phyloP scores from a whole-genome alignment of 2,113 vertebrate species.

The Gambusia holbrooki region DNA sequence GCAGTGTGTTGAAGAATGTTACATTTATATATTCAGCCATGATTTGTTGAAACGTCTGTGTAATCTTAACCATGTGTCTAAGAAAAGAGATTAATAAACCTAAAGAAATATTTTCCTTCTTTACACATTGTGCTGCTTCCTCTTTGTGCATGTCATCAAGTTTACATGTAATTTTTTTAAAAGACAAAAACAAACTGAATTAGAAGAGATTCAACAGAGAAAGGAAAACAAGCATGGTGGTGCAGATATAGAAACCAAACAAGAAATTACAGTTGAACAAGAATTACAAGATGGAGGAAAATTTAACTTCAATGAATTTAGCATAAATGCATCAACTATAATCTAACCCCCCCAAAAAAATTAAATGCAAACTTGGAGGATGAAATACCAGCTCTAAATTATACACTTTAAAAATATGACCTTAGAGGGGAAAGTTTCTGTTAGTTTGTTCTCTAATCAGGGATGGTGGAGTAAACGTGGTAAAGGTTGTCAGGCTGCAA shows the following conservation, averaged over 20 bases:
- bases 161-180: not conserved
- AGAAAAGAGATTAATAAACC: conserved; percentile 68
- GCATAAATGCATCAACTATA: not conserved
- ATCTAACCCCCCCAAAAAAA: too few relatives aligned
- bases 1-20: conserved; percentile 57
- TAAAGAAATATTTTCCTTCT: conserved; percentile 75
- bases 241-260: not conserved
- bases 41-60: conserved; percentile 40
- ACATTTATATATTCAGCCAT: conserved; percentile 48
- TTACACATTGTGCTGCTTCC: conserved; percentile 11
- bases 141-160: not conserved
- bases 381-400: not conserved
- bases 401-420: not conserved
- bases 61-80: conserved; percentile 45
- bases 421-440: not conserved
- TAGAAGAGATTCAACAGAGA: not conserved
- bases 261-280: not conserved
- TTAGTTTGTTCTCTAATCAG: not conserved
- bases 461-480: not conserved
- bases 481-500: not conserved
- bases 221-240: not conserved
- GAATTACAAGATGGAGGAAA: not conserved
- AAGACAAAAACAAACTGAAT: not conserved
- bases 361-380: not conserved
- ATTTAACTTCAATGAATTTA: not conserved